Conservation (phyloP, 2,888 invertebrate species). For the Heliconius ethilla region DNA sequence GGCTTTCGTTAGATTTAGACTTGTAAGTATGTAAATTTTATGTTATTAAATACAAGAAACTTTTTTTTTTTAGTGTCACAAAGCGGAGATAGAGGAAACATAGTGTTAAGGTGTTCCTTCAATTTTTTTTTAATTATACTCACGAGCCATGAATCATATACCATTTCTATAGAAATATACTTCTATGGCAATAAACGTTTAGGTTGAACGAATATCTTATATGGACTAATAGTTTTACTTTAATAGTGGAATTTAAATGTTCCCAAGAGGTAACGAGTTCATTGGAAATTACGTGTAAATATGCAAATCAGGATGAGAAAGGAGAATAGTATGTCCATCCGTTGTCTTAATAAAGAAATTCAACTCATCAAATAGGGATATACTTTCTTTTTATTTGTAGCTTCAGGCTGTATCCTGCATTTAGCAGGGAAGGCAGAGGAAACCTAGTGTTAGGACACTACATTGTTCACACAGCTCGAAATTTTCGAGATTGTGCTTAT, state of each 20-base stretch:
- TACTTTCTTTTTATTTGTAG: background rate
- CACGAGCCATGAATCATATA: background rate
- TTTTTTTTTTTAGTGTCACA: background rate
- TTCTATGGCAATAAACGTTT: background rate
- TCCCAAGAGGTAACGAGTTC: constrained; percentile 1
- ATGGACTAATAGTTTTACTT: constrained; percentile 15
- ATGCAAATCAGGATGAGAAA: constrained; percentile 13
- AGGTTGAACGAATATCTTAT: constrained; percentile 10
- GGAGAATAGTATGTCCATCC: constrained; percentile 1
- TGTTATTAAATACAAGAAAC: no score
- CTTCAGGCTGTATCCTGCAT: background rate
- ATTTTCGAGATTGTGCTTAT: background rate
- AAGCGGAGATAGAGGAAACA: no score
- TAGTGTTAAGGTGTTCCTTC: background rate
- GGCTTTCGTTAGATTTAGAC: no score
- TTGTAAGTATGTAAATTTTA: no score
- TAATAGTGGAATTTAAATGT: background rate
- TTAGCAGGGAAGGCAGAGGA: background rate
- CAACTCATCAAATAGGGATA: background rate
- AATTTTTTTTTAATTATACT: background rate
- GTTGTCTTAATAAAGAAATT: background rate
- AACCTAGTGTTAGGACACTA: background rate
- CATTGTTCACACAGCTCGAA: no score
- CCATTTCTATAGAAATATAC: background rate
- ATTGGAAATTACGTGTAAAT: constrained; percentile 8